Evolutionary conservation across 1,140 invertebrate genomes (phyloP), one percentile per base, ranked within the genome.

Genomic region (Plodia interpunctella): DNA sequence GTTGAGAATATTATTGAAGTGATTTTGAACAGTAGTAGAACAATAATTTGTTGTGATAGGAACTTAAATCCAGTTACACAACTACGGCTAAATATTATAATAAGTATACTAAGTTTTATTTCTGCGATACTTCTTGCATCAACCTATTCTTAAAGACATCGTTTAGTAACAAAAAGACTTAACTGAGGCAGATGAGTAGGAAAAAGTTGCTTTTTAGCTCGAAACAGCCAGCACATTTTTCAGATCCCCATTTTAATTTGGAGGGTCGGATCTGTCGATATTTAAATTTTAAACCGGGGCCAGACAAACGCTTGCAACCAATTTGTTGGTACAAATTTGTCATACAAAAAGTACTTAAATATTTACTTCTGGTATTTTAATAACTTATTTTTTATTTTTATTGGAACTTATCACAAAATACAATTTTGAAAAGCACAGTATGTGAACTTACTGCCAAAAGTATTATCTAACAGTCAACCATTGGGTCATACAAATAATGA

Each of bases 261-360:
- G 73, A 79, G 77, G 77, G 79, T 72, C 63, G 68, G 68, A 60
- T 44, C 64, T 78, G 80, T 77, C 75, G 70, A 84, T 82, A 87
- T 87, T 84, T 82, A 82, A 82, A 84, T 80, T 83, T 84, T 84
- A 79, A 82, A 87, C 68, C 75, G 74, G 72, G 72, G 73, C 74
- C 71, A 78, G 78, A 78, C 77, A 71, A 44, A 44, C 55, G 57
- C 53, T 68, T 66, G 68, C 70, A 72, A 77, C 67, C 70, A 78
- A 84, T 83, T 86, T 83, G 76, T 83, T 74, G 72, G 70, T 69
- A 76, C 74, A 75, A 79, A 84, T 81, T 76, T 74, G 69, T 79
- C 78, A 76, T 64, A 65, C 62, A 67, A 53, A 53, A 53, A 20
- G 49, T 51, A 20, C 49, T 51, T 51, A 18, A 20, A 9, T 3